Percentiles rank a stretch among this genome's conserved stretches.
Conservation (phyloP, 30 jellyfish, hydroid and myxozoan species). For the Aurelia sp. region DNA sequence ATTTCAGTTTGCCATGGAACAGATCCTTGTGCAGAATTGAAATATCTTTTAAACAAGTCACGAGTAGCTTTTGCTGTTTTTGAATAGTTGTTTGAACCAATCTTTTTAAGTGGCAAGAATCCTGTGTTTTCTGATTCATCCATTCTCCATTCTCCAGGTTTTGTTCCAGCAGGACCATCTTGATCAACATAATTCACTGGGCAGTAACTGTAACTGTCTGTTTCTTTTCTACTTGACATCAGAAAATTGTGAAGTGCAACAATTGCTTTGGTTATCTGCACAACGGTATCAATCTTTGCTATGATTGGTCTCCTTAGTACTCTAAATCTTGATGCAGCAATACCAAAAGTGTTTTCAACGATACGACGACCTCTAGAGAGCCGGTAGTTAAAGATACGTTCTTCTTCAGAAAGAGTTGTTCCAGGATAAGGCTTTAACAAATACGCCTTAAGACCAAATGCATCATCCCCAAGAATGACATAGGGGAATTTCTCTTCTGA, state of each 20-base stretch:
- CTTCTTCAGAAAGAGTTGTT: slow-evolving; percentile 12
- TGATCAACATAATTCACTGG: slow-evolving; percentile 47
- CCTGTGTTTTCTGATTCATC: neutral
- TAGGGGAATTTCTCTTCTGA: slow-evolving; percentile 4
- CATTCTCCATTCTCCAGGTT: slow-evolving; percentile 27
- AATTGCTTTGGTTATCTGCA: neutral
- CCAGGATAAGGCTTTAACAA: slow-evolving; percentile 64
- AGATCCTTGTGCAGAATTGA: slow-evolving; percentile 18
- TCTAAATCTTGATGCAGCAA: slow-evolving; percentile 45
- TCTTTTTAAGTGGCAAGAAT: neutral
- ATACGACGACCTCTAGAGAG: slow-evolving; percentile 29
- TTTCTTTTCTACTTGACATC: neutral
- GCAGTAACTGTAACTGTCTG: slow-evolving; percentile 35
- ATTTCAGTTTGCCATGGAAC: slow-evolving; percentile 10
- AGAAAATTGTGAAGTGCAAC: slow-evolving; percentile 43
- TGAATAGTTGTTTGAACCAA: neutral
- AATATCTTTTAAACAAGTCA: neutral
- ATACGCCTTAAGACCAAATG: slow-evolving; percentile 57
- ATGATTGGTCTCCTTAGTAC: neutral
- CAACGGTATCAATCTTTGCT: neutral
- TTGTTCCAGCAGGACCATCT: neutral
- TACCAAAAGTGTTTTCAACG: slow-evolving; percentile 35
- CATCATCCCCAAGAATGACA: slow-evolving; percentile 24
- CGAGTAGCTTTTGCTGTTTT: slow-evolving; percentile 3
- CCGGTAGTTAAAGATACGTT: slow-evolving; percentile 37